A percentile compares a stretch with the other conserved stretches of the same genome.
Conservation (phyloP, 2,888 invertebrate genomes). For the Sipha maydis region DNA sequence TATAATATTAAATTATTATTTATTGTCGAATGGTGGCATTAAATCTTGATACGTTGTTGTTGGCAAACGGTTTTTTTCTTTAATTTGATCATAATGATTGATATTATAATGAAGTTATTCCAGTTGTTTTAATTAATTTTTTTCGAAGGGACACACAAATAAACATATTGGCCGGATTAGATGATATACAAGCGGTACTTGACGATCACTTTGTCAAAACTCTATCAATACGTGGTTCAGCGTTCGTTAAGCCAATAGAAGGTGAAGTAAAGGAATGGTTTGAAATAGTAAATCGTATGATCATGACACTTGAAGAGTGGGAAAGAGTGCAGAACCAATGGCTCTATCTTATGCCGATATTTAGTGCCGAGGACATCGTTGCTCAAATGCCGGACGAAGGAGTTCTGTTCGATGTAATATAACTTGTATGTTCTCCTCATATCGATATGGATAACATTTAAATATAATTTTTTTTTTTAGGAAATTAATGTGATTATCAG, state of each 20-base stretch:
- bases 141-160: conserved; percentile 79
- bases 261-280: conserved; percentile 77
- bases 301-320: conserved; percentile 84
- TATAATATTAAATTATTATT: too few species aligned
- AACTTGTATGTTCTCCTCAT: not conserved
- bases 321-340: conserved; percentile 86
- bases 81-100: not conserved
- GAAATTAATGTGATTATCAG: conserved; percentile 78
- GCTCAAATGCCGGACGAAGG: conserved; percentile 89
- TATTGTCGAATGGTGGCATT: too few species aligned
- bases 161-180: conserved; percentile 76
- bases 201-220: conserved; percentile 88
- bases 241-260: conserved; percentile 86
- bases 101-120: too few species aligned
- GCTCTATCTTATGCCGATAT: conserved; percentile 87
- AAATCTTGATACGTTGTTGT: not conserved
- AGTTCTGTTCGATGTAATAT: conserved; percentile 73
- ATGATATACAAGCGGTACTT: conserved; percentile 81
- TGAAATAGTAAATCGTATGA: conserved; percentile 76
- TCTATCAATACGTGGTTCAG: conserved; percentile 85
- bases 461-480: conserved; percentile 62
- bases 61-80: not conserved
- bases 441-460: not conserved
- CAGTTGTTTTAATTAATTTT: conserved; percentile 38
- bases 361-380: conserved; percentile 86